These are phyloP conservation scores for Trissolcus brochymenae DNA, from an alignment of 2,888 invertebrate genomes.

Conservation along the genomic window DNA sequence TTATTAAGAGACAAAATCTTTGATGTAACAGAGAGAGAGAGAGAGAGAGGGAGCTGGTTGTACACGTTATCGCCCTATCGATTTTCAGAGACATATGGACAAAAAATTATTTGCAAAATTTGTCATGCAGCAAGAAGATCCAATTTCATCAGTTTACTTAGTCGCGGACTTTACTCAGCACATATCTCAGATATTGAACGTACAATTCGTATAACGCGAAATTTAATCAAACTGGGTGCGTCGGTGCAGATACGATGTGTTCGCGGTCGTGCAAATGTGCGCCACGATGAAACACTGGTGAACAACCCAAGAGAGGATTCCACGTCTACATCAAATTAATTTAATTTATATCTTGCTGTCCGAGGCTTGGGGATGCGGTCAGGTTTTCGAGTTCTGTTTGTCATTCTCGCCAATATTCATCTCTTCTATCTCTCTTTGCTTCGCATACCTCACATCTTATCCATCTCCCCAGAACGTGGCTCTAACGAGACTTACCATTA, in stretches of 20 bases:
- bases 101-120: slow-evolving; percentile 1
- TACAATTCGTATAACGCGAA: slow-evolving; percentile 58
- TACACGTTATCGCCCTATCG: slow-evolving; percentile 75
- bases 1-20: neutral
- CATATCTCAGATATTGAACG: slow-evolving; percentile 45
- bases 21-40: too few species aligned
- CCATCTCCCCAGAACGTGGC: slow-evolving; percentile 6
- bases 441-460: slow-evolving; percentile 23
- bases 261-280: slow-evolving; percentile 67
- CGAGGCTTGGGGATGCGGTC: slow-evolving; percentile 64
- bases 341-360: slow-evolving; percentile 72
- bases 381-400: slow-evolving; percentile 45
- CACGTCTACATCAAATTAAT: slow-evolving; percentile 73
- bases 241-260: slow-evolving; percentile 62
- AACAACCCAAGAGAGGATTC: slow-evolving; percentile 57
- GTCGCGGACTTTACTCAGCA: slow-evolving; percentile 5
- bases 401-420: slow-evolving; percentile 29
- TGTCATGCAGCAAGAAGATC: too few species aligned
- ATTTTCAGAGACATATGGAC: slow-evolving; percentile 62
- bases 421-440: slow-evolving; percentile 8
- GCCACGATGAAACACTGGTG: slow-evolving; percentile 52
- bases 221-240: slow-evolving; percentile 70
- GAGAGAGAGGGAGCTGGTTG: too few species aligned
- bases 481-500: slow-evolving; percentile 15
- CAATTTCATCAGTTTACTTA: slow-evolving; percentile 17